Evolutionary conservation across 1,140 invertebrate species (phyloP).

Genomic region (Formica selysi): DNA sequence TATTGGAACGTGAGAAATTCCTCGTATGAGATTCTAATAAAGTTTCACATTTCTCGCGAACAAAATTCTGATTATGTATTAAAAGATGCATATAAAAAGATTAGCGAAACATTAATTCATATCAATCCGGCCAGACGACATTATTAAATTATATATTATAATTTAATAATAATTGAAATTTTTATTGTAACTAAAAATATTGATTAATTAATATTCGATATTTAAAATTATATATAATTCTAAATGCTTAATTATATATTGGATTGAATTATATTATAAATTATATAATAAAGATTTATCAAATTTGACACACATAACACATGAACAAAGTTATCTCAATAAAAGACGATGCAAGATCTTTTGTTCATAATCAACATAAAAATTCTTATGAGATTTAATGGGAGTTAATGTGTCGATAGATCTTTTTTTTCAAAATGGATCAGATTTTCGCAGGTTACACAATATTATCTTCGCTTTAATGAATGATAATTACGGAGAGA

Average conservation of each 20-base stretch:
- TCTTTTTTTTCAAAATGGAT: neutral
- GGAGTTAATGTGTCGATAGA: neutral
- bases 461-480: neutral
- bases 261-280: neutral
- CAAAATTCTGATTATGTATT: neutral
- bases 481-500: neutral
- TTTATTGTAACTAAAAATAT: no score
- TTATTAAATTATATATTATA: slow-evolving; percentile 10
- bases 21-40: neutral
- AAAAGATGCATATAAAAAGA: neutral
- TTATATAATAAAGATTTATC: neutral
- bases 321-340: neutral
- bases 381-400: neutral
- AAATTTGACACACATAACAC: neutral
- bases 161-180: no score
- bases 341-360: neutral
- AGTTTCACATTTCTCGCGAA: slow-evolving; percentile 4
- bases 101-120: neutral
- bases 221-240: no score
- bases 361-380: neutral
- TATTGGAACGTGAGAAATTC: slow-evolving; percentile 26
- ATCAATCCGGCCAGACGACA: neutral
- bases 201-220: no score
- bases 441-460: neutral
- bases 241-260: no score